Conservation (phyloP, 2,797 vertebrate species). For the Hyperoplus immaculatus region DNA sequence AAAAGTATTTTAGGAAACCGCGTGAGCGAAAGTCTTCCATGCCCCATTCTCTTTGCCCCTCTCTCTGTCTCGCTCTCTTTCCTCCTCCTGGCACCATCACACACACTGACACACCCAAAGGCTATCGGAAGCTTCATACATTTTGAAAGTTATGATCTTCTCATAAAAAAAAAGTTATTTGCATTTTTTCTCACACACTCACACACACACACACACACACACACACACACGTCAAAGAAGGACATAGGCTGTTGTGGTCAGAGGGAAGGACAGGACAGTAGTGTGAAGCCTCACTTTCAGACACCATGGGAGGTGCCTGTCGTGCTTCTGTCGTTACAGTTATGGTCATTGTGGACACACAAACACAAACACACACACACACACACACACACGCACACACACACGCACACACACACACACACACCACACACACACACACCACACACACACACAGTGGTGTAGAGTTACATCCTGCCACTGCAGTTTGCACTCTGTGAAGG, state of each 20-base stretch:
- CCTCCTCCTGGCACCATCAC: constrained; percentile 17
- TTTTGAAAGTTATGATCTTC: neutral
- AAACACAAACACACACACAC: constrained; percentile 36
- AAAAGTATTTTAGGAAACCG: constrained; percentile 55
- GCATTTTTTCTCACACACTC: no score
- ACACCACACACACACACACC: constrained; percentile 41
- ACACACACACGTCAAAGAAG: constrained; percentile 27
- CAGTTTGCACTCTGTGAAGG: constrained; percentile 78
- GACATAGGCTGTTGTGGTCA: constrained; percentile 17
- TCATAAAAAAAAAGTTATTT: no score
- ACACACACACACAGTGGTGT: constrained; percentile 63
- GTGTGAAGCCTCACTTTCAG: constrained; percentile 58
- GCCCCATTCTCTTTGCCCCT: neutral
- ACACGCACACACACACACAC: constrained; percentile 43
- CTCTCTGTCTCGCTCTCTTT: constrained; percentile 12
- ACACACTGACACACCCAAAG: constrained; percentile 27
- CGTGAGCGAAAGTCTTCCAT: constrained; percentile 31
- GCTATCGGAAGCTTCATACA: constrained; percentile 30
- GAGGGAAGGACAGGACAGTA: constrained; percentile 41
- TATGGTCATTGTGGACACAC: constrained; percentile 50
- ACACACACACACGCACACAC: constrained; percentile 35
- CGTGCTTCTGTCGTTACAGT: constrained; percentile 60
- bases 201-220: no score
- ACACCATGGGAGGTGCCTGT: constrained; percentile 59
- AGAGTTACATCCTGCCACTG: constrained; percentile 78